Percentiles rank a stretch among this genome's conserved stretches.
Evolutionary conservation across 2,797 vertebrate species (phyloP).

Genomic region (Iguana delicatissima): DNA sequence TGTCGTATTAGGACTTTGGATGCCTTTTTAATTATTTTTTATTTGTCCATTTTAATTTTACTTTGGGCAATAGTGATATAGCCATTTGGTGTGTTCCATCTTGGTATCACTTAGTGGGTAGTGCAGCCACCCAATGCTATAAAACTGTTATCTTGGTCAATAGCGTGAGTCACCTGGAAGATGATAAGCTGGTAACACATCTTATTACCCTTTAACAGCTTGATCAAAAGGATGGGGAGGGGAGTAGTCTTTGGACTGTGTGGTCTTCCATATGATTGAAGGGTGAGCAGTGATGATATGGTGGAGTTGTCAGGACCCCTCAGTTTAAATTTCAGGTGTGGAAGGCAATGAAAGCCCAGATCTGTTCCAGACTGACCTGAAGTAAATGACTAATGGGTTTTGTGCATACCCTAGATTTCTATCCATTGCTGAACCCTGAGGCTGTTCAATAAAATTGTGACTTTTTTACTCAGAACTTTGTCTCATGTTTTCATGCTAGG

Average conservation of each 20-base stretch:
- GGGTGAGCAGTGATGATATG: too few species aligned
- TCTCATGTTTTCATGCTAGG: not conserved
- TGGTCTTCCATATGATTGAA: not conserved
- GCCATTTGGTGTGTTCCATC: not conserved
- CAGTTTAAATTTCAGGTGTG: not conserved
- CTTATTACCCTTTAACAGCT: not conserved
- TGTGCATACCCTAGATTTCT: not conserved
- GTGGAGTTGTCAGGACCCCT: not conserved
- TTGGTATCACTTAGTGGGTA: not conserved
- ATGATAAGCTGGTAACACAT: not conserved
- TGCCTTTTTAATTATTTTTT: not conserved
- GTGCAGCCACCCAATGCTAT: not conserved
- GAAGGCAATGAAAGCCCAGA: not conserved
- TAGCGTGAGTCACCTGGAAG: not conserved
- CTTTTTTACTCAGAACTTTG: too few species aligned
- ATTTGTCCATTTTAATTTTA: not conserved
- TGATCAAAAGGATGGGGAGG: not conserved
- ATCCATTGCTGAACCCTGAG: not conserved
- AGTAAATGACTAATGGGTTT: not conserved
- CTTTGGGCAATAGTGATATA: not conserved
- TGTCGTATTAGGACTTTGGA: not conserved
- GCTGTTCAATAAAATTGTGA: not conserved
- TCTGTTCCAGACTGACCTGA: not conserved
- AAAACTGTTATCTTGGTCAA: not conserved
- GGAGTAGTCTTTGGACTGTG: not conserved